phyloP scores from a whole-genome alignment of 2,888 invertebrate genomes.

The Oscheius myriophilus region DNA sequence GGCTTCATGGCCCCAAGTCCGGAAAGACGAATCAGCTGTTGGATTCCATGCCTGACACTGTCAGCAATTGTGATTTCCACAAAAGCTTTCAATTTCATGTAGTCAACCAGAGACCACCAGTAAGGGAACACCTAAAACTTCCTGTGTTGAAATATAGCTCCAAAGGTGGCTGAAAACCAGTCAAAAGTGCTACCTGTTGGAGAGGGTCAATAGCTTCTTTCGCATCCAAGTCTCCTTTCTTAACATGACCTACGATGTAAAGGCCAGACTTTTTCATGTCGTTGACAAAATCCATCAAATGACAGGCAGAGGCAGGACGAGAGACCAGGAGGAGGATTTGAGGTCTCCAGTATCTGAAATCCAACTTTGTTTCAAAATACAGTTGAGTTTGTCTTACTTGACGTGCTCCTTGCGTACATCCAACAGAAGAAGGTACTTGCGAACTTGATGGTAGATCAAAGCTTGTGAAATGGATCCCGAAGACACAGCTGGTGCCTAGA shows the following conservation, averaged over 20 bases:
- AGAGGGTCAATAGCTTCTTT: conserved; percentile 78
- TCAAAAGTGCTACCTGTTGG: conserved; percentile 72
- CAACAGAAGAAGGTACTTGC: conserved; percentile 92
- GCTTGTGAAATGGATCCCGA: conserved; percentile 98
- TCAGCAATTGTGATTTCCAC: conserved; percentile 89
- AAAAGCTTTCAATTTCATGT: conserved; percentile 94
- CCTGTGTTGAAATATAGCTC: too few relatives aligned
- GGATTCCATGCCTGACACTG: conserved; percentile 87
- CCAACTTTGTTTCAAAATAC: background rate
- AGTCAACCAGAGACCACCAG: conserved; percentile 93
- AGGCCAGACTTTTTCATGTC: conserved; percentile 91
- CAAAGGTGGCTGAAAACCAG: background rate
- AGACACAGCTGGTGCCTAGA: conserved; percentile 74
- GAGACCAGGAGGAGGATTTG: conserved; percentile 92
- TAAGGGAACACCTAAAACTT: conserved; percentile 80
- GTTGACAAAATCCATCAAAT: conserved; percentile 94
- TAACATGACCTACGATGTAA: conserved; percentile 83
- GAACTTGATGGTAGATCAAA: conserved; percentile 91
- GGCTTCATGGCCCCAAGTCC: conserved; percentile 99
- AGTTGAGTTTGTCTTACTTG: conserved; percentile 41
- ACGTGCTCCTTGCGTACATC: conserved; percentile 97
- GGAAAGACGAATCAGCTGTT: conserved; percentile 76
- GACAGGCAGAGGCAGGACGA: conserved; percentile 88
- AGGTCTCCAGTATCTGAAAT: conserved; percentile 86
- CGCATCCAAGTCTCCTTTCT: conserved; percentile 71